phyloP scores from a whole-genome alignment of 2,888 invertebrate genomes.

The Pheosia gnoma region DNA sequence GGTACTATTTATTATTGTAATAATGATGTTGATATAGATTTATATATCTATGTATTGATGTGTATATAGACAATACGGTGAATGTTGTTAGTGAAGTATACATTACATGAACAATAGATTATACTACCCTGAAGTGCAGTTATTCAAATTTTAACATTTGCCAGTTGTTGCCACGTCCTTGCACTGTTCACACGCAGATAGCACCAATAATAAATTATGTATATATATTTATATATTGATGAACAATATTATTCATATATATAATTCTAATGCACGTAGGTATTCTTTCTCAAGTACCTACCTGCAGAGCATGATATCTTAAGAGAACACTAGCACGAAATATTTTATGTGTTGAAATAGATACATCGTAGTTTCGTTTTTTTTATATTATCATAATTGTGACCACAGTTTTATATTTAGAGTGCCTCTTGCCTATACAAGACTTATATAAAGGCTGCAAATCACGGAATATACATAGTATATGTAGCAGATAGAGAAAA shows the following conservation, averaged over 20 bases:
- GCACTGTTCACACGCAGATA: constrained; percentile 77
- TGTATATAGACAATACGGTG: constrained; percentile 74
- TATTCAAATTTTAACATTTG: constrained; percentile 84
- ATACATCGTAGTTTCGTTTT: constrained; percentile 77
- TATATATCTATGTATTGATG: constrained; percentile 85
- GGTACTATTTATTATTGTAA: constrained; percentile 85
- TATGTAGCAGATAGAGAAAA: constrained; percentile 78
- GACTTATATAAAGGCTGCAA: constrained; percentile 85
- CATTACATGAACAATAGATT: constrained; percentile 67
- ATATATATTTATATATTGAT: constrained; percentile 43
- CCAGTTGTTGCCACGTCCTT: constrained; percentile 73
- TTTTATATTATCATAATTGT: constrained; percentile 80
- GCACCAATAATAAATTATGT: constrained; percentile 67
- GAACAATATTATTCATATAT: constrained; percentile 37
- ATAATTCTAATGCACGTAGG: constrained; percentile 55
- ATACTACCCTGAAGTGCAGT: constrained; percentile 80
- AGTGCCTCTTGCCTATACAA: constrained; percentile 86
- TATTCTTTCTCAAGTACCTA: constrained; percentile 63
- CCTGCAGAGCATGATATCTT: constrained; percentile 68
- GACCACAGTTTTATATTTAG: constrained; percentile 86
- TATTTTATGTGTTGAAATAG: constrained; percentile 74
- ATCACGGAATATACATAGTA: constrained; percentile 82
- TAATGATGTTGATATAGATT: constrained; percentile 85
- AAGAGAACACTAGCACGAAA: constrained; percentile 76
- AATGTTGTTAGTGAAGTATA: constrained; percentile 70